Percentiles rank a stretch among this genome's conserved stretches.
phyloP scores from a whole-genome alignment of 2,113 vertebrate genomes.

The Spheniscus mendiculus region DNA sequence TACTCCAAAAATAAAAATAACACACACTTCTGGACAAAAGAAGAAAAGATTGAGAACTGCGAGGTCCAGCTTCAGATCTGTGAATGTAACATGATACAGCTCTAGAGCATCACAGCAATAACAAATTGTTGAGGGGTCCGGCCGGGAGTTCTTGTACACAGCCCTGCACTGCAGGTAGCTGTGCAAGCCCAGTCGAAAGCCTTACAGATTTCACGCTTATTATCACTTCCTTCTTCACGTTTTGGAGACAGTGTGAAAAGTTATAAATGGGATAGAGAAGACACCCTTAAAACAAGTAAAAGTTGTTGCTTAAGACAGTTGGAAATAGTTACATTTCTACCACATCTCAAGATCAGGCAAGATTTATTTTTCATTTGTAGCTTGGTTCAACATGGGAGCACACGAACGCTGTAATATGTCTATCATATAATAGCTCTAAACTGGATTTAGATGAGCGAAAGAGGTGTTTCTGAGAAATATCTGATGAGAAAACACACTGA shows the following conservation, averaged over 20 bases:
- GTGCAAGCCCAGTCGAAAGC: background rate
- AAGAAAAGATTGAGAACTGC: background rate
- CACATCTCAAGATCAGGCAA: background rate
- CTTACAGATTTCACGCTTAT: background rate
- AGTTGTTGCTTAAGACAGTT: background rate
- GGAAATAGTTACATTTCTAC: background rate
- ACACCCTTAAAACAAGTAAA: background rate
- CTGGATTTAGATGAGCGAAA: background rate
- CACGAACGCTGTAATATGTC: background rate
- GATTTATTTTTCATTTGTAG: background rate
- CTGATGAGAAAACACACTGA: background rate
- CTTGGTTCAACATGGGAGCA: background rate
- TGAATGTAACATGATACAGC: background rate
- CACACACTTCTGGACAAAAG: background rate
- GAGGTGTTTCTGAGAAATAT: constrained; percentile 36
- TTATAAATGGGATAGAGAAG: background rate
- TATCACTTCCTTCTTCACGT: background rate
- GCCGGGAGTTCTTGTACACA: background rate
- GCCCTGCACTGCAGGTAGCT: background rate
- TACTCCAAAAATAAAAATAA: background rate
- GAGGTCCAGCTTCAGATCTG: background rate
- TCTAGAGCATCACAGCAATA: background rate
- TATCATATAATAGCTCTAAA: background rate
- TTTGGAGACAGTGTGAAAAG: background rate
- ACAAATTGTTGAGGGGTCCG: background rate